Percentiles rank a stretch among this genome's conserved stretches.
These are phyloP conservation scores for Pocillopora meandrina DNA, from an alignment of 92 coral and sea anemone genomes.

Conservation along the genomic window DNA sequence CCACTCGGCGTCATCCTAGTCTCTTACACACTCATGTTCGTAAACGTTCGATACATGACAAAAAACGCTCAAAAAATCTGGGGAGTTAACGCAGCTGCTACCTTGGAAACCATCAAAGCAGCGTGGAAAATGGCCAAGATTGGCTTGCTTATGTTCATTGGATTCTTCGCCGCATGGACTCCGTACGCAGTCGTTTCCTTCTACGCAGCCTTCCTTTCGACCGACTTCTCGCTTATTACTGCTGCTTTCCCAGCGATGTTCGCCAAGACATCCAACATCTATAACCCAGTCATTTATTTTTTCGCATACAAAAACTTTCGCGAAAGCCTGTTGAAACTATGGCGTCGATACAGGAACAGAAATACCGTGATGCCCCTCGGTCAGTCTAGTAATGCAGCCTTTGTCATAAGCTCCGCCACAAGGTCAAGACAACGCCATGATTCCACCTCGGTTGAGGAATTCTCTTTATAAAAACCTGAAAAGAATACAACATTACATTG, in stretches of 20 bases:
- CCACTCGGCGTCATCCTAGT: conserved; percentile 32
- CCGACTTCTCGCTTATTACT: conserved; percentile 6
- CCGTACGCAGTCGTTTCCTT: conserved; percentile 64
- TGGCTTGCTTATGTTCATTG: conserved; percentile 40
- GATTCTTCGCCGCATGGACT: conserved; percentile 64
- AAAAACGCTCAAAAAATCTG: conserved; percentile 45
- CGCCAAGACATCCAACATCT: conserved; percentile 63
- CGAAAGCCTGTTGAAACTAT: conserved; percentile 29
- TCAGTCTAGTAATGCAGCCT: conserved; percentile 13
- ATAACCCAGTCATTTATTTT: conserved; percentile 73
- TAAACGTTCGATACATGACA: conserved; percentile 46
- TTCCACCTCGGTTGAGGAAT: conserved; percentile 11
- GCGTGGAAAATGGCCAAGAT: conserved; percentile 42
- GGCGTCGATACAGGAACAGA: conserved; percentile 44
- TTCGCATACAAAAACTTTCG: conserved; percentile 63
- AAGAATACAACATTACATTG: background rate
- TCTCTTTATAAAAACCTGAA: background rate
- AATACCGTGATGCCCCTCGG: conserved; percentile 27
- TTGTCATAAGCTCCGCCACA: conserved; percentile 10
- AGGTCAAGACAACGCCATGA: background rate
- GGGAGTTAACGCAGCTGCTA: conserved; percentile 41
- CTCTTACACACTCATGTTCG: conserved; percentile 35
- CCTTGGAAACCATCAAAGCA: conserved; percentile 51
- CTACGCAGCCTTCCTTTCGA: conserved; percentile 26
- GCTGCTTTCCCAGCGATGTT: conserved; percentile 51